These are phyloP conservation scores for Dryobates pubescens DNA, from an alignment of 2,797 vertebrate species.

Conservation along the genomic window DNA sequence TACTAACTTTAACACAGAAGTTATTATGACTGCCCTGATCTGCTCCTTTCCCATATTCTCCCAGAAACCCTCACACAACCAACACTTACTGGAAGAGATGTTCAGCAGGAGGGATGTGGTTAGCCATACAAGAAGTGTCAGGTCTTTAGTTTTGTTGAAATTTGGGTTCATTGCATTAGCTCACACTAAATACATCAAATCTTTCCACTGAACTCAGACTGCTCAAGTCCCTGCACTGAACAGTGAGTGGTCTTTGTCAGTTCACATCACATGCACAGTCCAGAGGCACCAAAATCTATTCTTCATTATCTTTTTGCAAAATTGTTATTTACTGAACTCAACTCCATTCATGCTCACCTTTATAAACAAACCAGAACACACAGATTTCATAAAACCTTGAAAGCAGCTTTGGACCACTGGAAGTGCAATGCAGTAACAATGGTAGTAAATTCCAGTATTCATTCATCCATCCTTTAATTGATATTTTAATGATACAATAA, in stretches of 20 bases:
- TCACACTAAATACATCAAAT: not conserved
- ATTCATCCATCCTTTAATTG: slow-evolving; percentile 67
- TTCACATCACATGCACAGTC: not conserved
- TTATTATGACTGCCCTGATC: not conserved
- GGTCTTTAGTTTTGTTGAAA: not conserved
- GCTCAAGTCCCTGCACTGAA: not conserved
- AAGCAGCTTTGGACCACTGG: not conserved
- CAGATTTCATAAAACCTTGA: not conserved
- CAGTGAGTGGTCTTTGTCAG: not conserved
- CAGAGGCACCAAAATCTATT: not conserved
- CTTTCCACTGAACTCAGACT: not conserved
- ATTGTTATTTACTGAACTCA: not conserved
- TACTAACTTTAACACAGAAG: not conserved
- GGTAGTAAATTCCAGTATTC: slow-evolving; percentile 36
- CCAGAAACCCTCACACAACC: not conserved
- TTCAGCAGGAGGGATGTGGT: not conserved
- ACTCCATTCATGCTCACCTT: slow-evolving; percentile 16
- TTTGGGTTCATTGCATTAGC: not conserved
- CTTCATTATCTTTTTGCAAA: not conserved
- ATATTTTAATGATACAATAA: slow-evolving; percentile 68
- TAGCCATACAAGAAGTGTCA: not conserved
- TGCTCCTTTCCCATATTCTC: not conserved
- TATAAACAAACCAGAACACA: slow-evolving; percentile 14
- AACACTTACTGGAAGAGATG: not conserved
- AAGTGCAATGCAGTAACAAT: slow-evolving; percentile 34